phyloP scores from a whole-genome alignment of 2,113 vertebrate genomes.

The Chunga burmeisteri region DNA sequence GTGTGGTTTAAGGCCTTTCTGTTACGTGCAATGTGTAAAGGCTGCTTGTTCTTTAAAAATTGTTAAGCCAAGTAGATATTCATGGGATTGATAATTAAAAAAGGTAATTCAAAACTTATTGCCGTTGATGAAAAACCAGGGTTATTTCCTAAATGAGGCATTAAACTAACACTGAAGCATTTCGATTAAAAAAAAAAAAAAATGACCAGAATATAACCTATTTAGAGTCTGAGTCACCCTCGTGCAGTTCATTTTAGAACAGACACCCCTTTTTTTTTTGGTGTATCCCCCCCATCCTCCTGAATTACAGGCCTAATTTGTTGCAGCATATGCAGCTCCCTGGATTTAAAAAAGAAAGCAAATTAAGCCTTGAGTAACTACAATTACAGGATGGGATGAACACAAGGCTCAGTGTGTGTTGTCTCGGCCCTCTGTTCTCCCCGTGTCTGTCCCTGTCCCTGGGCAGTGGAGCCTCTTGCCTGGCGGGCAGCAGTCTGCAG shows the following conservation, averaged over 20 bases:
- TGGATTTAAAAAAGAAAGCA: slow-evolving; percentile 19
- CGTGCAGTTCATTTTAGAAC: neutral
- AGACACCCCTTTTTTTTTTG: neutral
- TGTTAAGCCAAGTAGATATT: neutral
- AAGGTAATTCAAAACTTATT: neutral
- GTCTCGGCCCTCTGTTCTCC: neutral
- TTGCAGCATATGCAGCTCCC: neutral
- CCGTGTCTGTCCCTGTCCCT: neutral
- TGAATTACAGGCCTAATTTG: neutral
- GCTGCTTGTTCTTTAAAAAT: neutral
- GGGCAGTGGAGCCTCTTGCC: neutral
- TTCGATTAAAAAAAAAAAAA: neutral
- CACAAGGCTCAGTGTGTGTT: neutral
- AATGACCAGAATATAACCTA: neutral
- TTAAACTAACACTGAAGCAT: neutral
- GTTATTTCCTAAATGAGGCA: neutral
- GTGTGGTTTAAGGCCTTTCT: neutral
- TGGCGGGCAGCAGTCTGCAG: neutral
- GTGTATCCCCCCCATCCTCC: neutral
- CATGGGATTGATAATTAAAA: neutral
- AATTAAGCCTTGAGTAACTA: slow-evolving; percentile 6
- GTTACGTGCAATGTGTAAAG: neutral
- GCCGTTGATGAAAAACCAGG: neutral
- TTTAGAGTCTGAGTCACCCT: neutral
- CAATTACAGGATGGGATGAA: neutral